Evolutionary conservation across 2,888 invertebrate species (phyloP), one percentile per base, ranked within the genome.

Genomic region (Ormyrus nitidulus): DNA sequence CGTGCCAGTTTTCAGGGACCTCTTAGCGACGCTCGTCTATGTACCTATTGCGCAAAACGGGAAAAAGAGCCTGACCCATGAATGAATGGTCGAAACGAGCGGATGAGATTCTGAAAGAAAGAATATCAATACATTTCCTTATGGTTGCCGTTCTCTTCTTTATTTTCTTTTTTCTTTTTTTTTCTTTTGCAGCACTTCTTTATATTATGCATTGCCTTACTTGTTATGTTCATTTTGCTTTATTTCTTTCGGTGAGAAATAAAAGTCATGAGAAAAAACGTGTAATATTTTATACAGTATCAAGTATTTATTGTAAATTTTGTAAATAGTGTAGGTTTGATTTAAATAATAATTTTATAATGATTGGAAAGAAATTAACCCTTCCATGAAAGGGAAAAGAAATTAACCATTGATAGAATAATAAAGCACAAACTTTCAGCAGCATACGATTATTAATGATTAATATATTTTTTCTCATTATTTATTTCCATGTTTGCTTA

Each of bases 1-100:
- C 64, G 75, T 80, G 80, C 82, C 70, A 77, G 82, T 85, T 84
- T 84, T 85, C 84, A 56, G 82, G 85, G 84, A 82, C 83, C 86
- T 85, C 83, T 84, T 83, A 84, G 80, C 81, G 80, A 82, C 74
- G 81, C 84, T 81, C 81, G 83, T 83, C 79, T 85, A 83, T 88
- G 87, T 90, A 90, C 90, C 90, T 90, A 90, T 90, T 89, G 89
- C 89, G 86, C 90, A 90, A 90, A 90, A 90, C 89, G 90, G 90
- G 90, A 90, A 90, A 90, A 90, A 88, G 90, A 90, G 89, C 89
- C 89, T 90, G 90, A 90, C 89, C 90, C 90, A 90, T 87, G 90
- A 89, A 90, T 90, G 90, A 89, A 90, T 89, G 87, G 90, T 87
- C 88, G 90, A 88, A 89, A 90, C 90, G 88, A 90, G 89, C 86